Conservation (phyloP, 2,888 invertebrate species). For the Incurvaria masculella region DNA sequence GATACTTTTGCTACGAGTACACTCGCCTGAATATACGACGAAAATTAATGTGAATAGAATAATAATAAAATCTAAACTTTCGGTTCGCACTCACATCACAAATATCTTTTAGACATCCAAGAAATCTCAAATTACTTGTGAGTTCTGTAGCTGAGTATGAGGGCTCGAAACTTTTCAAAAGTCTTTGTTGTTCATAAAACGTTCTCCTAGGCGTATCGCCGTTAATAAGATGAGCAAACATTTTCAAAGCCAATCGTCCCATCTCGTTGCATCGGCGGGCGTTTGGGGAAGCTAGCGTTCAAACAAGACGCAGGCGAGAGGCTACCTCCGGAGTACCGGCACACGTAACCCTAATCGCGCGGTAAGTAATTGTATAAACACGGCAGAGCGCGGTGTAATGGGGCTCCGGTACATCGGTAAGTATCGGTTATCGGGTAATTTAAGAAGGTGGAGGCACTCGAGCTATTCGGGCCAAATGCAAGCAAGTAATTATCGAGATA, state of each 20-base stretch:
- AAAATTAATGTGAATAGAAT: no score
- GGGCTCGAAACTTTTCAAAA: no score
- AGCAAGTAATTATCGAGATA: slow-evolving; percentile 55
- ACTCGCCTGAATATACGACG: no score
- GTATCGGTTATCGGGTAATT: slow-evolving; percentile 37
- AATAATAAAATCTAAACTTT: no score
- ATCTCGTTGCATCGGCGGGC: neutral
- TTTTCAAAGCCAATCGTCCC: neutral
- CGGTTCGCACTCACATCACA: no score
- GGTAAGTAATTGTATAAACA: slow-evolving; percentile 47
- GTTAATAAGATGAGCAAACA: neutral
- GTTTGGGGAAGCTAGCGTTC: neutral
- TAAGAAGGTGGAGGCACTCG: slow-evolving; percentile 41
- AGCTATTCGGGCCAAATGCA: slow-evolving; percentile 53
- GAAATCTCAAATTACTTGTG: no score
- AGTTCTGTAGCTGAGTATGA: no score
- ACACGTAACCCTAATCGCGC: slow-evolving; percentile 20
- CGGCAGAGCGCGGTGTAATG: slow-evolving; percentile 30
- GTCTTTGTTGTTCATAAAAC: no score
- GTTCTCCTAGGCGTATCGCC: no score
- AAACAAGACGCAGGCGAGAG: neutral
- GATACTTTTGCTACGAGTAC: no score
- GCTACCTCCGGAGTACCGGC: neutral
- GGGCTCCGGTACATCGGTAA: slow-evolving; percentile 16
- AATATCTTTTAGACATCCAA: no score